Base-by-base conservation (phyloP, 2,888 invertebrate genomes). In the Germaria angustata region DNA sequence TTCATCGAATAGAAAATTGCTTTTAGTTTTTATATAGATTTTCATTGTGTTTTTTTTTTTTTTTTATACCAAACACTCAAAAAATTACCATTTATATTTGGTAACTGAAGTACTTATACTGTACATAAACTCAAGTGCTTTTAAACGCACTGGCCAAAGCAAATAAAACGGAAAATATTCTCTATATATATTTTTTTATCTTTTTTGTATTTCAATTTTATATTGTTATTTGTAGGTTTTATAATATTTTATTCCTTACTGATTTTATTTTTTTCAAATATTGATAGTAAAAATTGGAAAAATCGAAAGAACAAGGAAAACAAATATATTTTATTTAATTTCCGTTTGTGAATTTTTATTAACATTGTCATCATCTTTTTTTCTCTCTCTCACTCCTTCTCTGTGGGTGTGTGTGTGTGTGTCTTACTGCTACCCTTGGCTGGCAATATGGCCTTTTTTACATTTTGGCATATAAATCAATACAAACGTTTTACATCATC, bases 341-440 rank as follows among this genome's bases (percentile, higher is more conserved):
- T 82, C 81, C 81, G 79, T 79, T 79, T 65, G 75, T 79, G 63
- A 68, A 68, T 79, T 78, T 72, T 79, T 79, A 82, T 79, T 75
- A 75, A 79, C 69, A 82, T 75, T 82, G 79, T 82, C 79, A 82
- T 79, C 65, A 59, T 68, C 9, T 66, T 24, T 63, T 69, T 39
- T 51, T 22, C 9, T 66, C 9, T 61, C 17, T 41, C 8, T 15
- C 17, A 22, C 59, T 53, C 53, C 51, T 22, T 17, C 17, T 9
- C 34, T 8, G 22, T 9, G 1, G 8, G 17, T n/a, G n/a, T n/a
- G n/a, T n/a, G n/a, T n/a, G n/a, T n/a, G n/a, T n/a, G n/a, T n/a
- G n/a, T n/a, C n/a, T n/a, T n/a, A n/a, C n/a, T n/a, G n/a, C n/a
- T n/a, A n/a, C n/a, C n/a, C n/a, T n/a, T n/a, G 6, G 6, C 3